Evolutionary conservation across 2,797 vertebrate species (phyloP), one percentile per base, ranked within the genome.

Genomic region (Danio albolineatus): DNA sequence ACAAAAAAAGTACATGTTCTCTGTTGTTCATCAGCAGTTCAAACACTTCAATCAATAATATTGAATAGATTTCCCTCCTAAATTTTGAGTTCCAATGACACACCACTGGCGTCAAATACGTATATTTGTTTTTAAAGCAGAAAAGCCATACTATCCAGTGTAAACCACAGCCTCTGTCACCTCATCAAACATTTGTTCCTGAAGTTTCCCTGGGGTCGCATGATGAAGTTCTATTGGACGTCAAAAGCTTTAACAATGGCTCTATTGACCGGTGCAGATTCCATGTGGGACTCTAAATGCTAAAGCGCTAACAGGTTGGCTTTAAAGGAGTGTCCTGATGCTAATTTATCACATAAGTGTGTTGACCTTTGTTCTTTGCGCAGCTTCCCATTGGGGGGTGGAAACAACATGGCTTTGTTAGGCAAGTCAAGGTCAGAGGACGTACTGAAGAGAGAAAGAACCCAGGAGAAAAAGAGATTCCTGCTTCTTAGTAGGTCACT

Each of bases 261-360:
- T 62, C 76, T 56, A 80, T 82, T 83, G 70, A 80, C 80, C 69
- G 13, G 13, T 48, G 44, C 4, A 72, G 78, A 60, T 19, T 78
- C 76, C 69, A 66, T 64, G 75, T 72, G 79, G 70, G 77, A 82
- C 51, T 75, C 73, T 59, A 76, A 81, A 84, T 77, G 21, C 73
- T 51, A 17, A 16, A 46, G 36, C 17, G 65, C 76, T 78, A 82
- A 73, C 77, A 80, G 65, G 81, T 74, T 79, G 76, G 48, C 80
- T 85, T 75, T 83, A 81, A 85, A 69, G 65, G 48, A 82, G 62
- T 19, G 43, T 69, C 57, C 66, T 61, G 61, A 81, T 54, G 51
- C 78, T 80, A 73, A 86, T 86, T 78, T 83, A 78, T 82, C 84
- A 82, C 73, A 74, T 73, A 73, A 81, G 67, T 66, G 66, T 80